These are phyloP conservation scores for Poeciliopsis infans DNA, from an alignment of 2,797 vertebrate species.

Conservation along the genomic window DNA sequence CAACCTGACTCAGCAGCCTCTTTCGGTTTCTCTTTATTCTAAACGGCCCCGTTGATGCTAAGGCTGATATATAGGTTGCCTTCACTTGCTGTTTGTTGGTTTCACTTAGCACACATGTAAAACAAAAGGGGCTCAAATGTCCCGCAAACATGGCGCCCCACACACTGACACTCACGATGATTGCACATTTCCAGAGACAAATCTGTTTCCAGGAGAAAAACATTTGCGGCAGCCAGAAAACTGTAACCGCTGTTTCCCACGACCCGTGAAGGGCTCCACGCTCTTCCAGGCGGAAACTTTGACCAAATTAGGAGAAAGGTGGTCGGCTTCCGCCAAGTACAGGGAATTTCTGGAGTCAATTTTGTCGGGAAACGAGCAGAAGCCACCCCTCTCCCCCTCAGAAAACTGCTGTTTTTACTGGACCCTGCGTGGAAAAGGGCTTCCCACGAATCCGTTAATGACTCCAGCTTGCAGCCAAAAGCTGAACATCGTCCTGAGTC, in stretches of 20 bases:
- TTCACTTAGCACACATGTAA: background rate
- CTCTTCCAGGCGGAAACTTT: background rate
- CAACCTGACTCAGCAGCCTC: conserved; percentile 31
- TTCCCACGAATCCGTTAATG: background rate
- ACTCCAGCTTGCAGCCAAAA: no score
- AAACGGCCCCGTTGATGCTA: conserved; percentile 56
- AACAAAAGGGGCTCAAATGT: background rate
- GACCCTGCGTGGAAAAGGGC: background rate
- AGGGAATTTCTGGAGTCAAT: conserved; percentile 23
- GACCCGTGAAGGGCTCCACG: background rate
- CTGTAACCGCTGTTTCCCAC: background rate
- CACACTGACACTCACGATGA: background rate
- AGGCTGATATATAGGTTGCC: background rate
- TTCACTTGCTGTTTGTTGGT: conserved; percentile 16
- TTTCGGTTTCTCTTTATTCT: conserved; percentile 83
- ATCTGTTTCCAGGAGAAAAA: background rate
- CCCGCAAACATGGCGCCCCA: no score
- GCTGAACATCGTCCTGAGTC: background rate
- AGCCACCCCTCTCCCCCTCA: background rate
- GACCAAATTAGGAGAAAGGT: conserved; percentile 33
- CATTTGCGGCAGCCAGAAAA: background rate
- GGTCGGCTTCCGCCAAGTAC: background rate
- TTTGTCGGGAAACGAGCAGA: conserved; percentile 32
- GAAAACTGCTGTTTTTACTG: background rate
- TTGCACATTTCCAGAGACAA: background rate